Conservation (phyloP, 2,888 invertebrate species). For the Galeruca laticollis region DNA sequence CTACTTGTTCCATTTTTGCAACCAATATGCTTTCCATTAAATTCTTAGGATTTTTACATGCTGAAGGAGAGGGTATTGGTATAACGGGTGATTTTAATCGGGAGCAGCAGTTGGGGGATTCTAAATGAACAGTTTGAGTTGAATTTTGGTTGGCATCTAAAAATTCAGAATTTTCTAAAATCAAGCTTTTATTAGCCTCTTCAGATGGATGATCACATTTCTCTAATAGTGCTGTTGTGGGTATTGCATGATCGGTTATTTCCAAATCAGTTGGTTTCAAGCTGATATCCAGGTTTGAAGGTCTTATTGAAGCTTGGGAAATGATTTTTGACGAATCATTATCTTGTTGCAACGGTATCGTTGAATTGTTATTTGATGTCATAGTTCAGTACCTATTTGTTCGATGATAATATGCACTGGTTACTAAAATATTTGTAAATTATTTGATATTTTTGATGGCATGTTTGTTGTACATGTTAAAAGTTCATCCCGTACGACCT, state of each 20-base stretch:
- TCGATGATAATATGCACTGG: background rate
- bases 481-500: no score
- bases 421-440: background rate
- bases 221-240: constrained; percentile 8
- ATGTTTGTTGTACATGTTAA: no score
- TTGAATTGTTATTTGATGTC: constrained; percentile 1
- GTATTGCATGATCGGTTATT: background rate
- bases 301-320: constrained; percentile 1
- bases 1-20: constrained; percentile 84
- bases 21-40: constrained; percentile 85
- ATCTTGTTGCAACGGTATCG: background rate
- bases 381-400: constrained; percentile 1
- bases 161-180: background rate
- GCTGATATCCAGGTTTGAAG: constrained; percentile 12
- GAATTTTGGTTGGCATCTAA: constrained; percentile 23
- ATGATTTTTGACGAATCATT: background rate
- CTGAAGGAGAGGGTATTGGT: constrained; percentile 7
- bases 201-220: background rate
- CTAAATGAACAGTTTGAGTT: background rate
- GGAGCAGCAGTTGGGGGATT: background rate
- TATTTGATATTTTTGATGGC: no score
- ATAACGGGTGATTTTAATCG: background rate
- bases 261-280: constrained; percentile 13
- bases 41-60: constrained; percentile 73
- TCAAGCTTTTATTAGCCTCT: background rate